Evolutionary conservation across 2,888 invertebrate species (phyloP), one percentile per base, ranked within the genome.

Genomic region (Eilema griseolum): DNA sequence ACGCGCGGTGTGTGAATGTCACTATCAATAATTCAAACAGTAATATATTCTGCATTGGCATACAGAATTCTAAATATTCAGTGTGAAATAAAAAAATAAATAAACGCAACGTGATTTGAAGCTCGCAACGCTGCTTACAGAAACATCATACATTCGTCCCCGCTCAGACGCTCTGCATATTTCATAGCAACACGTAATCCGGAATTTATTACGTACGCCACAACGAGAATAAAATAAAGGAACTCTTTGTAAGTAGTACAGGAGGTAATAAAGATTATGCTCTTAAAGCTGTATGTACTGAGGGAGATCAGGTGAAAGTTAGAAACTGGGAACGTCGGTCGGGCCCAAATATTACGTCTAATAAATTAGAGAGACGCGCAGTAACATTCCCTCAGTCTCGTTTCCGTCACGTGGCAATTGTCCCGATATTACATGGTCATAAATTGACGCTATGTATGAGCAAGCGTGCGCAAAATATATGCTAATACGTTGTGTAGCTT

Each of bases 381-480:
- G 83, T 85, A 86, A 89, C 91, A 89, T 90, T 89, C 88, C 86
- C 86, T 83, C 85, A 87, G 85, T 85, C 88, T 89, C 89, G 87
- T 89, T 89, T 86, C 85, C 89, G 88, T 88, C 84, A 85, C 86
- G 89, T 87, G 85, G 89, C 90, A 92, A 92, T 91, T 89, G 90
- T 92, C 91, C 88, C 87, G 88, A 93, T 93, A 93, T 93, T 93
- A 93, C 92, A 90, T 86, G 89, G 85, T 85, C 88, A 90, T 93
- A 92, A 92, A 92, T 91, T 90, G 85, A 86, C 83, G 85, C 76
- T 80, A 81, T 84, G 81, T 81, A 79, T 78, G 83, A 77, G 80
- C 77, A 80, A 76, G 72, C 80, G 74, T 72, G 74, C 78, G 79
- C 80, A 77, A 84, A 84, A 86, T 84, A 86, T 89, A 88, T 88